Percentiles rank a stretch among this genome's conserved stretches.
These are phyloP conservation scores for Phengaris arion DNA, from an alignment of 2,888 invertebrate species.

Conservation along the genomic window DNA sequence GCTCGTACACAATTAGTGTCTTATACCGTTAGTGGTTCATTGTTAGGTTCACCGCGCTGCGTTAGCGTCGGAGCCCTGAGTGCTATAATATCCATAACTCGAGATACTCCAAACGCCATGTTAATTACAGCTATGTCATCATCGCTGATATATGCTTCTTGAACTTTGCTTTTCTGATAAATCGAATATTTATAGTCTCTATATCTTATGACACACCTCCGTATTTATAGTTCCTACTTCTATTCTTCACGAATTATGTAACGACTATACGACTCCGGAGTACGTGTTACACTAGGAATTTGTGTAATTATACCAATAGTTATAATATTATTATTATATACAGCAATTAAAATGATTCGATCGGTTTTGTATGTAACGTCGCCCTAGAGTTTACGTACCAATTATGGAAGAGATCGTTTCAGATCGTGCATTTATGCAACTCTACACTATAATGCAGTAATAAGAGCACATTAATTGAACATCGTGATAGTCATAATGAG, in stretches of 20 bases:
- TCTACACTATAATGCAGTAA: constrained; percentile 19
- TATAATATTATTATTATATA: background rate
- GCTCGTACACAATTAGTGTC: constrained; percentile 71
- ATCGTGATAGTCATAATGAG: constrained; percentile 18
- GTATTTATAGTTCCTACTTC: background rate
- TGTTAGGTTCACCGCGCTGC: constrained; percentile 63
- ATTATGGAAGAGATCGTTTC: constrained; percentile 9
- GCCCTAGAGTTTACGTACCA: background rate
- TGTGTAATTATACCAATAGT: background rate
- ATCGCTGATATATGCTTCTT: constrained; percentile 1
- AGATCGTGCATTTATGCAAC: background rate
- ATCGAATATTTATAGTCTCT: constrained; percentile 15
- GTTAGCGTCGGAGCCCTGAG: constrained; percentile 36
- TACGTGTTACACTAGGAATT: background rate
- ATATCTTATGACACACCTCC: background rate
- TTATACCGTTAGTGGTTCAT: constrained; percentile 71
- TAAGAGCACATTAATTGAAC: constrained; percentile 18
- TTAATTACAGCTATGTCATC: constrained; percentile 2
- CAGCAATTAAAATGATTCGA: background rate
- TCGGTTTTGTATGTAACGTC: background rate
- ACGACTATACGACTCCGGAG: background rate
- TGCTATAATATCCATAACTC: constrained; percentile 23
- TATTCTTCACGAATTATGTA: background rate
- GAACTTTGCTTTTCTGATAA: constrained; percentile 24
- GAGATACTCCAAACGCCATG: background rate